phyloP scores from a whole-genome alignment of 2,113 vertebrate species.

The Nansenia antarctica region DNA sequence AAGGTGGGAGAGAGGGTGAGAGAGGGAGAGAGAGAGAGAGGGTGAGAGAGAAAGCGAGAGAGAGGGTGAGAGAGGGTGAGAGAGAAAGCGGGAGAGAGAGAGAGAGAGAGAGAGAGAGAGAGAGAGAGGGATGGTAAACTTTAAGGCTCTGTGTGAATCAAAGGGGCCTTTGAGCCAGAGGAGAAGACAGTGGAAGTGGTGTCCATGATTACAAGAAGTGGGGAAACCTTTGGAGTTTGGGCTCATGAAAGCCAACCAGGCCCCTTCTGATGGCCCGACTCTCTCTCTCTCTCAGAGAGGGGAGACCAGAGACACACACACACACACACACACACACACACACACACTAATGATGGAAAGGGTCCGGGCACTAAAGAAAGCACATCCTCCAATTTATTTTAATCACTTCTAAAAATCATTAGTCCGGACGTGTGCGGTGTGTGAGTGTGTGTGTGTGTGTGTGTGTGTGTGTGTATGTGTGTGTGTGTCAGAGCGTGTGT shows the following conservation, averaged over 20 bases:
- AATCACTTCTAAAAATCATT: conserved; percentile 75
- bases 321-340: conserved; percentile 41
- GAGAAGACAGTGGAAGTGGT: conserved; percentile 66
- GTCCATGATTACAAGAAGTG: conserved; percentile 80
- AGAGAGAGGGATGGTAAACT: not conserved
- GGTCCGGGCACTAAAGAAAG: conserved; percentile 58
- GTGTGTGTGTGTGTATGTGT: not conserved
- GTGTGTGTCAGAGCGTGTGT: not conserved
- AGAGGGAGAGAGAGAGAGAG: not conserved
- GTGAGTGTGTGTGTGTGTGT: too few relatives aligned
- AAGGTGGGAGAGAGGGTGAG: not conserved
- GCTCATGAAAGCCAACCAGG: conserved; percentile 71
- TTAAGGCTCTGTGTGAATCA: conserved; percentile 70
- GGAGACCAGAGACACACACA: conserved; percentile 45
- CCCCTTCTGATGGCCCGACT: conserved; percentile 62
- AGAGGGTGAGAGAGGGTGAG: not conserved
- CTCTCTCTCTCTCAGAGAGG: conserved; percentile 59
- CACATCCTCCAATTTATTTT: conserved; percentile 69
- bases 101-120: not conserved
- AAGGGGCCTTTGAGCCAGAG: conserved; percentile 75
- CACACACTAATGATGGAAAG: conserved; percentile 71
- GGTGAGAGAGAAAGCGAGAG: not conserved
- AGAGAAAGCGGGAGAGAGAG: not conserved
- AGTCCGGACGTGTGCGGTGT: conserved; percentile 52
- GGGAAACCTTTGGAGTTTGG: conserved; percentile 72